phyloP scores from a whole-genome alignment of 2,888 invertebrate species.

The Caenorhabditis sp. region DNA sequence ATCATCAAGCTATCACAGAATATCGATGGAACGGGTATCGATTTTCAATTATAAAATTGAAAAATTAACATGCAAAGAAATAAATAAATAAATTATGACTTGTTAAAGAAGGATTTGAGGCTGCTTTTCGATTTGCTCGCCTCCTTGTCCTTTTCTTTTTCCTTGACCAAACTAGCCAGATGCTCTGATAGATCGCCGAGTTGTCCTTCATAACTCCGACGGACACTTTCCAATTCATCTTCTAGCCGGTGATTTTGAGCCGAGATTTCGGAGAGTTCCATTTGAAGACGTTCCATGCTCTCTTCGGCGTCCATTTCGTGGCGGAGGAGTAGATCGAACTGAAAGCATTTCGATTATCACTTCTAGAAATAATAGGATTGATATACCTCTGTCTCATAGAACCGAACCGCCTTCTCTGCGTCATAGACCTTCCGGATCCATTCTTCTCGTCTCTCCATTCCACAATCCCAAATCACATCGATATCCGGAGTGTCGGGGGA shows the following conservation, averaged over 20 bases:
- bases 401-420: conserved; percentile 68
- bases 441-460: conserved; percentile 62
- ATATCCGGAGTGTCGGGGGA: conserved; percentile 20
- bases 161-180: conserved; percentile 90
- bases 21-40: too few species aligned
- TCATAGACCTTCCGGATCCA: conserved; percentile 61
- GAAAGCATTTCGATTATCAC: conserved; percentile 17
- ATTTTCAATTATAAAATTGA: too few species aligned
- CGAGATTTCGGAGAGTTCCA: not conserved
- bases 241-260: conserved; percentile 80
- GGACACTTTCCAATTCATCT: conserved; percentile 88
- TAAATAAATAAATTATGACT: conserved; percentile 19
- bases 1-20: too few species aligned
- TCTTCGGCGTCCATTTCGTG: conserved; percentile 32
- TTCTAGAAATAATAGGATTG: not conserved
- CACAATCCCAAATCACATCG: conserved; percentile 59
- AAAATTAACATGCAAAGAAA: not conserved
- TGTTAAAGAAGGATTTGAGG: conserved; percentile 53
- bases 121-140: conserved; percentile 36
- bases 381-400: conserved; percentile 77
- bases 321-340: conserved; percentile 49
- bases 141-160: conserved; percentile 85
- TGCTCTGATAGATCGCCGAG: conserved; percentile 90
- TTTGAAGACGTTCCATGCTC: conserved; percentile 6
- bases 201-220: conserved; percentile 87